phyloP scores from a whole-genome alignment of 53 echinoderm and acorn worm species.

The Mesocentrotus franciscanus region DNA sequence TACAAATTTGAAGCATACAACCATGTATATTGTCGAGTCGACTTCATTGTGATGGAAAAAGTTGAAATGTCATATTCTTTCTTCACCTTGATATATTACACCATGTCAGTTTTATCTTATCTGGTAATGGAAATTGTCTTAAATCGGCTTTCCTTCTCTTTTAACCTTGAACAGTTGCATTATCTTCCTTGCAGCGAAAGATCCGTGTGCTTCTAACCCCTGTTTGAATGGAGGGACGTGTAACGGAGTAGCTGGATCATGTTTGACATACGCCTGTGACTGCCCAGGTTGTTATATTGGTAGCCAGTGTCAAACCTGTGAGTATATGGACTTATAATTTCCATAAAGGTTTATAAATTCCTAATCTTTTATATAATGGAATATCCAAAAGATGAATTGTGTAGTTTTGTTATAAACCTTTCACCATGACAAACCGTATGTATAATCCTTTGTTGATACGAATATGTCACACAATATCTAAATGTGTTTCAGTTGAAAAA shows the following conservation, averaged over 20 bases:
- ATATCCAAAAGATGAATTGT: too few relatives aligned
- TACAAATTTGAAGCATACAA: too few relatives aligned
- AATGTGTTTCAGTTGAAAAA: too few relatives aligned
- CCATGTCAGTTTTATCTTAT: neutral
- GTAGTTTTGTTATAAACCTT: too few relatives aligned
- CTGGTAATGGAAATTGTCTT: neutral
- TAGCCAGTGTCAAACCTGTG: conserved; percentile 75
- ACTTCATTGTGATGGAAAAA: neutral
- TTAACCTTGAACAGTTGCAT: neutral
- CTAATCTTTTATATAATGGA: too few relatives aligned
- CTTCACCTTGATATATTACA: neutral
- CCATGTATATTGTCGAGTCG: too few relatives aligned
- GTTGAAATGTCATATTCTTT: neutral
- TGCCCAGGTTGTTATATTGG: conserved; percentile 80
- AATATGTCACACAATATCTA: too few relatives aligned
- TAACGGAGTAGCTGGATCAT: conserved; percentile 68
- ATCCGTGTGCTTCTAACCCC: conserved; percentile 76
- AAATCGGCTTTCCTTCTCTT: neutral
- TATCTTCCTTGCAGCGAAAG: conserved; percentile 60
- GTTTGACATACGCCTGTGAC: conserved; percentile 71
- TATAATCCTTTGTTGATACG: too few relatives aligned
- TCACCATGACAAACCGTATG: too few relatives aligned
- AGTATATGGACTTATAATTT: conserved; percentile 38
- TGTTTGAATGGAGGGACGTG: conserved; percentile 79
- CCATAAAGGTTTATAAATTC: too few relatives aligned